Evolutionary conservation across 2,113 vertebrate species (phyloP).

Genomic region (Acinonyx jubatus): DNA sequence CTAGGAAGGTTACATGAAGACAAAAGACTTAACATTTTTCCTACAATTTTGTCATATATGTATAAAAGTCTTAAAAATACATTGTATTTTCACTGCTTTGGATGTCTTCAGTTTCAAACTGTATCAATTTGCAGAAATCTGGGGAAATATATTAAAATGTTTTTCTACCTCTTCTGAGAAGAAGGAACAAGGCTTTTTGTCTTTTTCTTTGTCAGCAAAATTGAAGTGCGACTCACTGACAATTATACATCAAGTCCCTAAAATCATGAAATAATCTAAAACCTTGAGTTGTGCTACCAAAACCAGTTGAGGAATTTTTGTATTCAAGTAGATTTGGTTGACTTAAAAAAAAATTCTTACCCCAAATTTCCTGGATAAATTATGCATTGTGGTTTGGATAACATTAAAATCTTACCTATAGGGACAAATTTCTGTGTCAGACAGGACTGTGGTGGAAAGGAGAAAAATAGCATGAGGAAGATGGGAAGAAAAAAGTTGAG

Average conservation of each 20-base stretch:
- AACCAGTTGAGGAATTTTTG: not conserved
- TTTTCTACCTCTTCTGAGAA: not conserved
- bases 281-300: not conserved
- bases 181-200: not conserved
- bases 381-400: not conserved
- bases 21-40: not conserved
- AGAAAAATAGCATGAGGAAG: not conserved
- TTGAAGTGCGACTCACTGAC: not conserved
- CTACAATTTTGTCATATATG: not conserved
- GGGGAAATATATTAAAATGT: not conserved
- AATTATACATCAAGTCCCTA: not conserved
- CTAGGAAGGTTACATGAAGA: not conserved
- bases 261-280: not conserved
- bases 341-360: not conserved
- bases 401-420: not conserved
- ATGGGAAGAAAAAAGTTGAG: not conserved
- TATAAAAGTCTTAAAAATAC: not conserved
- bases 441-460: not conserved
- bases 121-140: not conserved
- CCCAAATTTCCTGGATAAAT: not conserved
- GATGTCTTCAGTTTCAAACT: not conserved
- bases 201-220: not conserved
- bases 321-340: not conserved
- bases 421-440: not conserved
- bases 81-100: not conserved